Base-by-base conservation (phyloP, 2,888 invertebrate genomes). In the Quadroppia sp. region DNA sequence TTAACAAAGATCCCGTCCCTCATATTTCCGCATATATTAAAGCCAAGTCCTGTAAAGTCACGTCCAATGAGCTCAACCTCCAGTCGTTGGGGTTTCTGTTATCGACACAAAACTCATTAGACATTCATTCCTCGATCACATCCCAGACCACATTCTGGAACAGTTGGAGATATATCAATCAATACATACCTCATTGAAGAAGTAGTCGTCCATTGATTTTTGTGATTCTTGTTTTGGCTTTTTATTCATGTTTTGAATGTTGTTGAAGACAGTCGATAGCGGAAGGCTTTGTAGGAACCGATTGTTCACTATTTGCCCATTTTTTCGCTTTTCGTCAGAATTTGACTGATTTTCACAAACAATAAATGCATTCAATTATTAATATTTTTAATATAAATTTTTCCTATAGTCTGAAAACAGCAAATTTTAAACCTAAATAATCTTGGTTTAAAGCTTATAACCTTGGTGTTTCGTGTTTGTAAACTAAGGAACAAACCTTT, bases 21-120 rank as follows among this genome's bases (percentile, higher is more conserved):
- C 86, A 93, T 91, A 79, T 92, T 93, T n/a, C 94, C 94, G 75
- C 89, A 89, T 77, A 93, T 90, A 80, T 90, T 89, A 83, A 94
- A 89, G 1, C 93, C 93, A 0, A 94, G 85, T 0, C 94, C 93
- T 0, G 92, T 91, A 83, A 92, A 92, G 69, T 74, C 74, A 23
- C 70, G 71, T 6, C 74, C 74, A 71, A 45, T 71, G 20, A 74
- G 53, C 20, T 70, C 70, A 45, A 74, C 71, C 17, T 40, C 25
- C 4, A 71, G 40, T 56, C 71, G 30, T 70, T 74, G 71, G 6
- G 71, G 20, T 71, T 56, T 70, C 71, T 74, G 42, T 40, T 13
- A 15, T 13, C n/a, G 9, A 64, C 7, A 13, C 20, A 45, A 36
- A 13, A 64, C 17, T 36, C 15, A 30, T 64, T 64, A 6, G 25